Percentiles rank a stretch among this genome's conserved stretches.
These are phyloP conservation scores for Ursus arctos DNA, from an alignment of 2,113 vertebrate genomes.

Conservation along the genomic window DNA sequence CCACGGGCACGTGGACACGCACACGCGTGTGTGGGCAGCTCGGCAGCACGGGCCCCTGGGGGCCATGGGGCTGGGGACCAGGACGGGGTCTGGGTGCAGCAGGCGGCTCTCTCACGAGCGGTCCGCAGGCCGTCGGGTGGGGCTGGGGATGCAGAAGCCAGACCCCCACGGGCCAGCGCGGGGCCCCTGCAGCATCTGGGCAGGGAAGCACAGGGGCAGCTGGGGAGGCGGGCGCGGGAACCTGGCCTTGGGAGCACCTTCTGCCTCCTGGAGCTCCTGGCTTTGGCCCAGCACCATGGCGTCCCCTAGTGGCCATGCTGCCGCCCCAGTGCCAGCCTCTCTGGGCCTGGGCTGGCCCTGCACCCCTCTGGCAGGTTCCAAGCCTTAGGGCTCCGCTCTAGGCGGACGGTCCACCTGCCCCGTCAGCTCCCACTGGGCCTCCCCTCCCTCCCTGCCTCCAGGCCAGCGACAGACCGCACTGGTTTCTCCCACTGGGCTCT, in stretches of 20 bases:
- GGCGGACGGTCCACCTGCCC: neutral
- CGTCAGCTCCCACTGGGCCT: neutral
- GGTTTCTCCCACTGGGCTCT: no score
- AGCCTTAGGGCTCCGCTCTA: neutral
- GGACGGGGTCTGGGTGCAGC: neutral
- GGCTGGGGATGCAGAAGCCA: neutral
- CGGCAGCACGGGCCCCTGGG: neutral
- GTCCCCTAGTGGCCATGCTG: constrained; percentile 25
- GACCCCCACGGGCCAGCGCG: neutral
- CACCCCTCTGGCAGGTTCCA: neutral
- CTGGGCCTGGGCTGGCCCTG: rapidly evolving
- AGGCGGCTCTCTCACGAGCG: neutral
- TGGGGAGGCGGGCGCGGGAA: neutral
- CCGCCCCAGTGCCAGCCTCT: rapidly evolving
- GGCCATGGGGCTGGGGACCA: neutral
- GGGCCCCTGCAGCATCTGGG: neutral
- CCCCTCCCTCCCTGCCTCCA: neutral
- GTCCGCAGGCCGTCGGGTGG: neutral
- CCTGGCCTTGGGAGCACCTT: neutral
- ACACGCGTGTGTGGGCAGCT: neutral
- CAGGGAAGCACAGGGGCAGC: neutral
- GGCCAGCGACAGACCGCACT: no score
- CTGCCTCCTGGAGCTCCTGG: neutral
- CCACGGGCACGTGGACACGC: neutral
- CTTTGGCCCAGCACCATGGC: neutral